Evolutionary conservation across 2,113 vertebrate species (phyloP), one percentile per base, ranked within the genome.

Genomic region (Stegostoma tigrinum): DNA sequence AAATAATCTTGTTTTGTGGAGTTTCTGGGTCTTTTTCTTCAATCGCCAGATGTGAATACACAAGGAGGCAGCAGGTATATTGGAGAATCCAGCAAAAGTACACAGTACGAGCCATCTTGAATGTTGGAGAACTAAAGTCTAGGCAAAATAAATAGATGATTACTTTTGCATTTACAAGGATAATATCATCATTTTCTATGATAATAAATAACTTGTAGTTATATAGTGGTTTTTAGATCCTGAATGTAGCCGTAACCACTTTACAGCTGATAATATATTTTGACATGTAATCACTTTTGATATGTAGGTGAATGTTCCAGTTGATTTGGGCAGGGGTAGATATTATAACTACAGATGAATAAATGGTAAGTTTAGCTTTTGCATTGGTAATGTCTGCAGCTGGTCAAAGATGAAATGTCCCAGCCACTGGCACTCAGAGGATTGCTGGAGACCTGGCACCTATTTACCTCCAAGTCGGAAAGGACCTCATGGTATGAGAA

Each of bases 1-100:
- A 93, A 93, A 66, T 93, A n/a, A 66, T 93, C 61, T 67, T 93
- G 95, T 0, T 95, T 91, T 17, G 95, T 34, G 0, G 96, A 96
- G 80, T 95, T 96, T 96, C 96, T 93, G 96, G 95, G 38, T 96
- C 96, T 30, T 34, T 96, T 15, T 97, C 97, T 4, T 98, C 97
- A 0, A 96, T 96, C 38, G 97, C 95, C 97, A 98, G 97, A 97
- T 98, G 97, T 95, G 97, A 96, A 0, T 96, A 96, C 72, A 96
- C 94, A 0, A 96, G 95, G 52, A 96, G 89, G 96, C 95, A 96
- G 4, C 97, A 95, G 21, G 96, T 96, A 0, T 95, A 96, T 23
- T 96, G 94, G 14, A 98, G 96, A 91, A 97, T 95, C 12, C 97
- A 85, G 95, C 96, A 97, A 96, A 96, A 96, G 5, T 97, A 97